Conservation (phyloP, 1,140 invertebrate species). For the Hesperophylax magnus region DNA sequence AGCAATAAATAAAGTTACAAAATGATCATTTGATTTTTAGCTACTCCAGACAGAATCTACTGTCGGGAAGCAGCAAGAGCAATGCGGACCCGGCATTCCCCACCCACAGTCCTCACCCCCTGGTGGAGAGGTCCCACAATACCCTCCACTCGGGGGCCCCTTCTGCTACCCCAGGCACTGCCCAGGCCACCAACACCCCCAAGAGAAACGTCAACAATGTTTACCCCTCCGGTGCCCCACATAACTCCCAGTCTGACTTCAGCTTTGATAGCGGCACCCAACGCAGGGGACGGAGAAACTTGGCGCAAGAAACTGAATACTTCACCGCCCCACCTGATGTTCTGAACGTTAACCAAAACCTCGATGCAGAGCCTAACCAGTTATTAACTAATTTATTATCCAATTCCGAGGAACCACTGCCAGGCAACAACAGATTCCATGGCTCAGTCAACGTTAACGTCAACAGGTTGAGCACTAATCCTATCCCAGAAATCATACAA, state of each 20-base stretch:
- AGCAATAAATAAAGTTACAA: too few species aligned
- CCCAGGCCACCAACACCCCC: constrained; percentile 63
- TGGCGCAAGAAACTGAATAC: constrained; percentile 64
- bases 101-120: constrained; percentile 64
- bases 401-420: constrained; percentile 54
- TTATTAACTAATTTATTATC: constrained; percentile 46
- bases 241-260: constrained; percentile 55
- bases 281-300: constrained; percentile 59
- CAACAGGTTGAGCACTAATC: constrained; percentile 59
- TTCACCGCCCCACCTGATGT: constrained; percentile 70
- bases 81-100: constrained; percentile 70
- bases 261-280: constrained; percentile 49
- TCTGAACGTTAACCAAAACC: constrained; percentile 69
- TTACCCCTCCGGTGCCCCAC: not conserved
- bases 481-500: constrained; percentile 66
- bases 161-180: constrained; percentile 58
- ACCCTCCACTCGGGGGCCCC: constrained; percentile 61
- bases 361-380: constrained; percentile 56
- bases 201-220: constrained; percentile 63
- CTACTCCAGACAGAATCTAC: constrained; percentile 87
- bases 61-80: constrained; percentile 80
- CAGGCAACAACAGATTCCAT: constrained; percentile 46
- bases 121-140: constrained; percentile 68
- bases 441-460: constrained; percentile 61
- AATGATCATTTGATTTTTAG: constrained; percentile 68